A percentile compares a stretch with the other conserved stretches of the same genome.
Conservation (phyloP, 2,888 invertebrate genomes). For the Parnassius mnemosyne region DNA sequence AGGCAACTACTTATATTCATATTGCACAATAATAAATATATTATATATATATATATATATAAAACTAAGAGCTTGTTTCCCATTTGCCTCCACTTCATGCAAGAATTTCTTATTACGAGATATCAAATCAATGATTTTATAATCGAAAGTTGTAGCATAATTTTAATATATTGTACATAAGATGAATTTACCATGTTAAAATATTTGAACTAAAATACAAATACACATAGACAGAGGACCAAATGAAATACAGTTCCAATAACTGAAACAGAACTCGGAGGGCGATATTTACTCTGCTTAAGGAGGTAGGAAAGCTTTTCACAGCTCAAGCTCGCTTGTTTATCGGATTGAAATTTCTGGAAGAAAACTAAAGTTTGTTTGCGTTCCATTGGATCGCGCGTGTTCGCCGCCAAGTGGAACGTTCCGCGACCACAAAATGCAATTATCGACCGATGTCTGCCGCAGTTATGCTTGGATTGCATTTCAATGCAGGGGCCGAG, state of each 20-base stretch:
- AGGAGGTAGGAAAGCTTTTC: slow-evolving; percentile 42
- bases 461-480: slow-evolving; percentile 69
- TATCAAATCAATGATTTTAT: too few species aligned
- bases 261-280: slow-evolving; percentile 19
- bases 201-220: background rate
- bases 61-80: too few species aligned
- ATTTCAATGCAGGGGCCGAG: slow-evolving; percentile 61
- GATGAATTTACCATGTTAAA: too few species aligned
- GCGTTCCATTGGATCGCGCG: slow-evolving; percentile 67
- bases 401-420: slow-evolving; percentile 62
- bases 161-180: too few species aligned
- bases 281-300: slow-evolving; percentile 28
- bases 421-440: slow-evolving; percentile 73
- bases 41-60: too few species aligned
- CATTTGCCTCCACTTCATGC: too few species aligned
- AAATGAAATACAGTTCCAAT: slow-evolving; percentile 20
- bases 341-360: slow-evolving; percentile 58
- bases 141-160: too few species aligned
- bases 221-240: slow-evolving; percentile 8
- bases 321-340: slow-evolving; percentile 46
- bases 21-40: too few species aligned
- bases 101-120: too few species aligned
- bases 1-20: too few species aligned
- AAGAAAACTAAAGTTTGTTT: slow-evolving; percentile 73
- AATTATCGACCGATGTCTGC: slow-evolving; percentile 76